phyloP scores from a whole-genome alignment of 1,140 invertebrate genomes.

The Ceratitis capitata region DNA sequence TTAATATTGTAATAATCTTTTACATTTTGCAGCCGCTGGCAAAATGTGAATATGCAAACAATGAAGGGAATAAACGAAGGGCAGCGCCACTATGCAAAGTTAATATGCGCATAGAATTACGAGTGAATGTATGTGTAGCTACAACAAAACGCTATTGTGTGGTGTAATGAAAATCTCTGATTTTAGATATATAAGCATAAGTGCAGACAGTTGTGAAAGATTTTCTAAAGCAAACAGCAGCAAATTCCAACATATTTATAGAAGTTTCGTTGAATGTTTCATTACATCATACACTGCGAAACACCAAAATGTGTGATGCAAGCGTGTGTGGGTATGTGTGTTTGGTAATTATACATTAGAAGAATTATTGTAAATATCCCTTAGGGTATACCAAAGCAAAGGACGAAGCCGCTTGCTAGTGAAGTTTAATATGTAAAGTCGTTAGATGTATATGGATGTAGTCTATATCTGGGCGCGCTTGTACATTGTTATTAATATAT shows the following conservation, averaged over 20 bases:
- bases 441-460: background rate
- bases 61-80: conserved; percentile 12
- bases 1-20: conserved; percentile 53
- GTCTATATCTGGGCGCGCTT: background rate
- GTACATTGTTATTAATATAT: conserved; percentile 58
- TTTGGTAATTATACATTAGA: conserved; percentile 53
- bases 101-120: background rate
- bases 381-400: conserved; percentile 12
- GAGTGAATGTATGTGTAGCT: background rate
- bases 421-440: background rate
- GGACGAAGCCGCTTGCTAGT: background rate
- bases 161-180: conserved; percentile 4
- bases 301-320: conserved; percentile 42
- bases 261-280: too few relatives aligned
- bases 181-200: too few relatives aligned
- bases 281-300: too few relatives aligned
- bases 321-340: too few relatives aligned
- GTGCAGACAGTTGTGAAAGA: background rate
- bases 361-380: conserved; percentile 61
- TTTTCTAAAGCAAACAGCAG: conserved; percentile 21
- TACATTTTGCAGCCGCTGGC: conserved; percentile 32
- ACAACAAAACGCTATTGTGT: background rate
- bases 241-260: background rate
- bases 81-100: conserved; percentile 9
- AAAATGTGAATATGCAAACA: conserved; percentile 24